Base-by-base conservation (phyloP, 2,888 invertebrate species). In the Celastrina argiolus region DNA sequence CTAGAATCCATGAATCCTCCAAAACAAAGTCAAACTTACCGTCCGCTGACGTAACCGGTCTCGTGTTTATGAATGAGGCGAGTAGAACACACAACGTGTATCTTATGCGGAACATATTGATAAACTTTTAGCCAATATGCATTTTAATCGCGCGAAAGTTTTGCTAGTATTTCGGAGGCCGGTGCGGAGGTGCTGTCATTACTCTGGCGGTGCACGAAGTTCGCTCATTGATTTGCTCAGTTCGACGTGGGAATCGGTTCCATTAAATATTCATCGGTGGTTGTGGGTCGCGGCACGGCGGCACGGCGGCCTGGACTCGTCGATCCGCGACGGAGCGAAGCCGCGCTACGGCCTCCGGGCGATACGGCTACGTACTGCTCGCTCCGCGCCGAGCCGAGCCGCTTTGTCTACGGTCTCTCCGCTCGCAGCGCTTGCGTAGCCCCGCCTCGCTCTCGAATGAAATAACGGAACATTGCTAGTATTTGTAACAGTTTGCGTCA, bases 401-500 rank as follows among this genome's bases (percentile, higher is more conserved):
- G 78, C 79, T 77, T 78, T 79, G 78, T 79, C 78, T 78, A 74
- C 72, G 71, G 73, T 76, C 76, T 75, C 78, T 76, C 71, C 73
- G 69, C 72, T 77, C 80, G 79, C 75, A 77, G 90, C 90, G 90
- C 90, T 85, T 85, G 91, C 91, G 90, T 91, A 85, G 87, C 88
- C 81, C 88, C 88, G 86, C 88, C 88, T 88, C 84, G 83, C 82
- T 78, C 80, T 84, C 84, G 79, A 83, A 86, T 85, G 84, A 88
- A 88, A 89, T 85, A 87, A 88, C 87, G 83, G 87, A 87, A 89
- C 89, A 89, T 90, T 88, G 85, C 88, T 88, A 90, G 90, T 91
- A 90, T 91, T 91, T 90, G 90, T 90, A 90, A 89, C 90, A 89
- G 89, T 90, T 91, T 90, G 89, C 88, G 87, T 90, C 90, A 91